These are phyloP conservation scores for Megalurothrips usitatus DNA, from an alignment of 2,888 invertebrate species.

Conservation along the genomic window DNA sequence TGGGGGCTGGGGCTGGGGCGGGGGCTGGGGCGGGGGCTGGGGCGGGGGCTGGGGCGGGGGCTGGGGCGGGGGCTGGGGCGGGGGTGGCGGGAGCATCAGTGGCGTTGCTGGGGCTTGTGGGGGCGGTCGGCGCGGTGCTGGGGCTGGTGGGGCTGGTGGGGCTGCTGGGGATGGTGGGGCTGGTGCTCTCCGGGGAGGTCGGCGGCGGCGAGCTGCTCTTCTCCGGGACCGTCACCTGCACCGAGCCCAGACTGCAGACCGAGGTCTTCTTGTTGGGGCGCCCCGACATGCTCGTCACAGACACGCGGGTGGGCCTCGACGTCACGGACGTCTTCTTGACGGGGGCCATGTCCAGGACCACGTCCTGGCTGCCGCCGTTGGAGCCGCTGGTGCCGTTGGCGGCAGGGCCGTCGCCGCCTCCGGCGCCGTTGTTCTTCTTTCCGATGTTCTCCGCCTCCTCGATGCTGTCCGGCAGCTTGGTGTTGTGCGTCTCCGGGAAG, in stretches of 20 bases:
- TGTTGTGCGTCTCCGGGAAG: constrained; percentile 66
- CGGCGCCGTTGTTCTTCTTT: constrained; percentile 27
- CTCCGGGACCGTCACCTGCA: constrained; percentile 8
- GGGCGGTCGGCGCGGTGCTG: neutral
- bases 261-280: constrained; percentile 6
- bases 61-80: neutral
- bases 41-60: neutral
- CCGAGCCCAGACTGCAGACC: neutral
- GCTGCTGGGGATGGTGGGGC: neutral
- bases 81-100: neutral
- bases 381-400: neutral
- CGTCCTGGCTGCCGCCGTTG: neutral
- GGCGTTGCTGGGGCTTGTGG: neutral
- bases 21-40: neutral
- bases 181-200: neutral
- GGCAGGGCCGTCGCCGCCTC: neutral
- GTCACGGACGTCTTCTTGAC: constrained; percentile 7
- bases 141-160: neutral
- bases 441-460: constrained; percentile 60
- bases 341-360: constrained; percentile 29
- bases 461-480: constrained; percentile 61
- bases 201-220: neutral
- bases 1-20: neutral
- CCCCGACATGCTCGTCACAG: neutral
- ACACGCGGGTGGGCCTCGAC: neutral